A percentile compares a stretch with the other conserved stretches of the same genome.
phyloP scores from a whole-genome alignment of 2,888 invertebrate species.

The Nowickia ferox region DNA sequence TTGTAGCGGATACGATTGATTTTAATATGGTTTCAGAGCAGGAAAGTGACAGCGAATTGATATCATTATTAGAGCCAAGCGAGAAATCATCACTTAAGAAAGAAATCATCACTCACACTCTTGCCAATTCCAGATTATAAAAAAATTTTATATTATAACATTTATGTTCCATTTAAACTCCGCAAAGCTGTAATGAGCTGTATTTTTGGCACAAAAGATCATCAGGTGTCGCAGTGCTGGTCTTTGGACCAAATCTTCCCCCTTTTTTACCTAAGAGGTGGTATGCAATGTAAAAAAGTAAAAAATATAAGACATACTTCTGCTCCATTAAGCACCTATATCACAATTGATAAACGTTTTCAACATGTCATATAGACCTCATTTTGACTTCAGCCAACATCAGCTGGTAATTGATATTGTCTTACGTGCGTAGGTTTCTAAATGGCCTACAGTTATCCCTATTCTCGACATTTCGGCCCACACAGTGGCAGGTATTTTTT shows the following conservation, averaged over 20 bases:
- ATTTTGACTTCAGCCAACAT: constrained; percentile 72
- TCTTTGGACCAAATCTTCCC: too few species aligned
- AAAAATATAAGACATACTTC: constrained; percentile 44
- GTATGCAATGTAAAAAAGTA: constrained; percentile 50
- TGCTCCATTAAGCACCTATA: constrained; percentile 10
- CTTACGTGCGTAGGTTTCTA: too few species aligned
- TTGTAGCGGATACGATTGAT: background rate
- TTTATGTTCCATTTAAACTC: constrained; percentile 14
- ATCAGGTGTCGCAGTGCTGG: constrained; percentile 46
- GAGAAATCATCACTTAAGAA: constrained; percentile 43
- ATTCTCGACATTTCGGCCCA: background rate
- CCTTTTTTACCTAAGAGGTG: constrained; percentile 41
- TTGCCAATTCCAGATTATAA: constrained; percentile 47
- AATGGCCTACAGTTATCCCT: background rate
- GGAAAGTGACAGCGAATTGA: constrained; percentile 3
- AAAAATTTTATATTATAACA: constrained; percentile 62
- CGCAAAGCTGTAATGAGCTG: background rate
- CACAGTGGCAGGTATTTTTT: background rate
- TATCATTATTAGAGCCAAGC: constrained; percentile 13
- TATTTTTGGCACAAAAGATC: background rate
- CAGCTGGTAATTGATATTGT: constrained; percentile 77
- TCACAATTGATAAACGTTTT: constrained; percentile 71
- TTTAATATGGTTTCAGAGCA: constrained; percentile 15
- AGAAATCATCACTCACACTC: constrained; percentile 28
- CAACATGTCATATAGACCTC: constrained; percentile 80